A percentile compares a stretch with the other conserved stretches of the same genome.
phyloP scores from a whole-genome alignment of 2,888 invertebrate genomes.

The Atherix ibis region DNA sequence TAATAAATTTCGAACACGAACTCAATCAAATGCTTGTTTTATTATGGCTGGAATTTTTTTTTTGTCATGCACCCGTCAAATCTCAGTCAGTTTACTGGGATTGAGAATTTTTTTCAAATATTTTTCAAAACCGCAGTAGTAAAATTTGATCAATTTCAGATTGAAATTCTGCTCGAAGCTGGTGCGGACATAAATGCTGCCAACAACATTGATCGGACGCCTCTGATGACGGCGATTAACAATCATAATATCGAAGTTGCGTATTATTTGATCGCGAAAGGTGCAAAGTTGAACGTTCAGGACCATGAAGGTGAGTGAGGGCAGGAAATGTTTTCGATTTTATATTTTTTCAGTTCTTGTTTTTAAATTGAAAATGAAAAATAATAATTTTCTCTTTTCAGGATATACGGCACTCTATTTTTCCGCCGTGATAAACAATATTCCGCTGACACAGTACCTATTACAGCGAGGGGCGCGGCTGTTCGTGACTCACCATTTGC shows the following conservation, averaged over 20 bases:
- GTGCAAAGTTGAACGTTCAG: conserved; percentile 50
- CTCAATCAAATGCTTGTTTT: too few species aligned
- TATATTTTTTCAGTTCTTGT: neutral
- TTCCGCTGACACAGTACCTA: conserved; percentile 26
- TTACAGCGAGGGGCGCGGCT: conserved; percentile 50
- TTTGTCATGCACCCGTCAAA: too few species aligned
- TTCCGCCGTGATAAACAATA: conserved; percentile 21
- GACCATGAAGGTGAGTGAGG: conserved; percentile 43
- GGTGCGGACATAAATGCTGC: conserved; percentile 43
- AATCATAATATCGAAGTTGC: conserved; percentile 31
- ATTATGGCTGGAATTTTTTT: too few species aligned
- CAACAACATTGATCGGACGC: conserved; percentile 42
- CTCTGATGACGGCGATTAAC: conserved; percentile 31
- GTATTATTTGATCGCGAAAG: conserved; percentile 37
- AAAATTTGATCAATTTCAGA: too few species aligned
- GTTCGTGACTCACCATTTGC: conserved; percentile 49
- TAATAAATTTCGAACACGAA: too few species aligned
- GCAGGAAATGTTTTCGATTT: neutral
- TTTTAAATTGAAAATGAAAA: neutral
- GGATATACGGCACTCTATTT: conserved; percentile 25
- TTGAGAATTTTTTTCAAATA: too few species aligned
- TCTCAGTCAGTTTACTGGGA: too few species aligned
- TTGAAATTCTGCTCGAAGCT: conserved; percentile 36
- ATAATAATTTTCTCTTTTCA: neutral
- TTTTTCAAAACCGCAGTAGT: too few species aligned